Evolutionary conservation across 2,113 vertebrate genomes (phyloP), one percentile per base, ranked within the genome.

Genomic region (rabbit (Oryctolagus cuniculus)): DNA sequence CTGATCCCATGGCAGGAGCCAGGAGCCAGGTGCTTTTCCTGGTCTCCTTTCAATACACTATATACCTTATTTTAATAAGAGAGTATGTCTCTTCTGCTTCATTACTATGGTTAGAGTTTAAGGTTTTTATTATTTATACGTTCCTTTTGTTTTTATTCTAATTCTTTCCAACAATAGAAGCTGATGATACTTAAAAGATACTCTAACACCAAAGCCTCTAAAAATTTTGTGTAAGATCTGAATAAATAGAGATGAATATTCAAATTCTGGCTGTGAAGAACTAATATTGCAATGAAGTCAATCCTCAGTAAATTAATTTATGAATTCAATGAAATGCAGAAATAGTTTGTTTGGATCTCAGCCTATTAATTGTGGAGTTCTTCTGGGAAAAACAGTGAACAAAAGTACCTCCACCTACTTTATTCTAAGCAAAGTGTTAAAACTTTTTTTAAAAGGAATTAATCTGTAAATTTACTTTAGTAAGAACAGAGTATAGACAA

Each of bases 131-230:
- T 67, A 21, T 79, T 79, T 80, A 15, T 15, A 15, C 69, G 51
- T 51, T 63, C 80, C 1, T 44, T 66, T 66, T 69, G 49, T 61
- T 67, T 67, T 82, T 70, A 4, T 25, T 78, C 70, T 29, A 63
- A 84, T 53, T 95, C n/a, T 66, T 95, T 55, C n/a, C 83, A 83
- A 84, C 34, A 31, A 44, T n/a, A 92, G 67, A 55, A 78, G 53
- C 36, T 55, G 78, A 44, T 72, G 10, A 12, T 70, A 4, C 16
- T 78, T 92, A 38, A 72, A 70, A 63, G 67, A 70, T 34, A 24
- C 10, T 51, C 2, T 36, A 38, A 51, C 31, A 25, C 27, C n/a
- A 36, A 87, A 53, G 31, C 16, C 75, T 53, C 9, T 3, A 19
- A 25, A 58, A 89, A 44, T 67, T 81, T 3, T 75, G 25, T 75